Conservation (phyloP, 2,888 invertebrate species). For the Pyralis farinalis region DNA sequence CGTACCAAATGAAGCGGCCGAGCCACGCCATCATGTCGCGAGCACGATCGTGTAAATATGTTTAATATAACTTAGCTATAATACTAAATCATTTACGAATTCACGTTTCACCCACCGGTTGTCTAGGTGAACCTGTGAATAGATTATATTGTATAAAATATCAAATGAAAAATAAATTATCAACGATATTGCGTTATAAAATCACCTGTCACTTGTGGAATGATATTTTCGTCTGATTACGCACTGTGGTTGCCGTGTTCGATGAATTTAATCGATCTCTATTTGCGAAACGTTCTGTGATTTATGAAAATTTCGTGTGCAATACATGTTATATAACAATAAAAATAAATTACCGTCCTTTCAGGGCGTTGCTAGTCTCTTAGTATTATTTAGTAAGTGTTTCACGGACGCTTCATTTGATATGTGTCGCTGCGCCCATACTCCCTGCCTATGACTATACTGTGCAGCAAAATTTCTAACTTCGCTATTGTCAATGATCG, state of each 20-base stretch:
- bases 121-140: neutral
- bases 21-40: neutral
- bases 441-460: slow-evolving; percentile 23
- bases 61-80: slow-evolving; percentile 5
- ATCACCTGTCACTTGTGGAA: neutral
- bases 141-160: slow-evolving; percentile 7
- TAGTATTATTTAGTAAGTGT: slow-evolving; percentile 33
- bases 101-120: neutral
- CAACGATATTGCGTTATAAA: slow-evolving; percentile 1
- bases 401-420: slow-evolving; percentile 35
- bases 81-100: slow-evolving; percentile 2
- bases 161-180: slow-evolving; percentile 4
- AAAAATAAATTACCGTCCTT: slow-evolving; percentile 30
- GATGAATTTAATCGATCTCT: slow-evolving; percentile 46
- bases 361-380: slow-evolving; percentile 45
- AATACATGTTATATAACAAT: slow-evolving; percentile 43
- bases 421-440: slow-evolving; percentile 38
- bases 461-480: slow-evolving; percentile 40
- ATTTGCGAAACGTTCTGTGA: slow-evolving; percentile 61
- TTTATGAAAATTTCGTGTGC: slow-evolving; percentile 58
- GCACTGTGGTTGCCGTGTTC: slow-evolving; percentile 11
- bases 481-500: slow-evolving; percentile 34
- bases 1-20: slow-evolving; percentile 39
- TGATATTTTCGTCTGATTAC: neutral
- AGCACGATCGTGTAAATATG: slow-evolving; percentile 31